These are phyloP conservation scores for Nothobranchius kuhntae DNA, from an alignment of 2,113 vertebrate species.

Conservation along the genomic window DNA sequence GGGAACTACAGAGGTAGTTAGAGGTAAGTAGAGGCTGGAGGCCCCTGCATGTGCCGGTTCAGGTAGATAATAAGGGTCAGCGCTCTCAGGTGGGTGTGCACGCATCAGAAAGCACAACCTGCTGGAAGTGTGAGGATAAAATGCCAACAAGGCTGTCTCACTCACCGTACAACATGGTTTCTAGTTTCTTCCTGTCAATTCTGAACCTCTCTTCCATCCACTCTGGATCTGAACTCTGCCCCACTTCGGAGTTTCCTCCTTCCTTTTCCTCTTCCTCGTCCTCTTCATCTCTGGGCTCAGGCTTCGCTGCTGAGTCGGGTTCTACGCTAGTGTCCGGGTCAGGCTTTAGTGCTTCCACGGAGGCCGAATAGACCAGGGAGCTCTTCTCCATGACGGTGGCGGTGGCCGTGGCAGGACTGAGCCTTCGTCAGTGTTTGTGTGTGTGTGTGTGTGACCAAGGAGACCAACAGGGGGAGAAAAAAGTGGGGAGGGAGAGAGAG, in stretches of 20 bases:
- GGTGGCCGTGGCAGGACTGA: conserved; percentile 75
- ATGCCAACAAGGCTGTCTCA: not conserved
- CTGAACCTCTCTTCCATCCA: conserved; percentile 83
- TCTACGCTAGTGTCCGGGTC: conserved; percentile 54
- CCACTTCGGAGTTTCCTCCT: conserved; percentile 24
- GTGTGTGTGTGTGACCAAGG: conserved; percentile 67
- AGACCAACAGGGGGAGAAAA: conserved; percentile 48
- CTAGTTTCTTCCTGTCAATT: conserved; percentile 84
- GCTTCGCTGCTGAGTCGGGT: conserved; percentile 39
- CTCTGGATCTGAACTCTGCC: conserved; percentile 66
- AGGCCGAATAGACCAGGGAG: conserved; percentile 39
- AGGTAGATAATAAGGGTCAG: conserved; percentile 33
- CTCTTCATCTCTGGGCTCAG: conserved; percentile 51
- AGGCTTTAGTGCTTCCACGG: conserved; percentile 48
- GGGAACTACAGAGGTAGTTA: conserved; percentile 25
- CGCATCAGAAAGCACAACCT: conserved; percentile 7
- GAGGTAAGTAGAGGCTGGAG: conserved; percentile 24
- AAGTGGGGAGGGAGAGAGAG: conserved; percentile 41
- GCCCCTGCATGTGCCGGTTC: conserved; percentile 27
- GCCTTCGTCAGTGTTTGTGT: conserved; percentile 68
- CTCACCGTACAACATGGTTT: conserved; percentile 82
- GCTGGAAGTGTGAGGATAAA: not conserved
- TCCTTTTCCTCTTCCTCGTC: conserved; percentile 71
- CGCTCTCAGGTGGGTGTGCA: not conserved
- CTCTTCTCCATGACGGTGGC: conserved; percentile 59